Evolutionary conservation across 2,113 vertebrate genomes (phyloP).

Genomic region (Pygoscelis adeliae): DNA sequence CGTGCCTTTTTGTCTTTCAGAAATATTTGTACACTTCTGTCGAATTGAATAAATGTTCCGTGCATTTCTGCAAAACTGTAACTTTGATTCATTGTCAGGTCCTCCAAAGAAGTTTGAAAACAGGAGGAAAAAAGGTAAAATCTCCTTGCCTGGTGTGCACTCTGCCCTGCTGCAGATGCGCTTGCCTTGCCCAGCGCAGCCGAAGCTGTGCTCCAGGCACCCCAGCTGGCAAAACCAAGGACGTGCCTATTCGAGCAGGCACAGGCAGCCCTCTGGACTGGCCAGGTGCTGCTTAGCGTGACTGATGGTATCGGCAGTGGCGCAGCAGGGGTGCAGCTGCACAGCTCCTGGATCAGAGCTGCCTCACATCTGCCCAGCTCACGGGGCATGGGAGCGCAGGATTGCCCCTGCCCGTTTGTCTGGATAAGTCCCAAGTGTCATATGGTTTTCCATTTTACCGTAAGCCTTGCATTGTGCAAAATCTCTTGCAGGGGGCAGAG

Average conservation of each 20-base stretch:
- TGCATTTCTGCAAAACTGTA: background rate
- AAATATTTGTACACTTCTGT: conserved; percentile 32
- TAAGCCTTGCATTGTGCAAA: background rate
- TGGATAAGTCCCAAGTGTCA: background rate
- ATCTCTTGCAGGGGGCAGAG: background rate
- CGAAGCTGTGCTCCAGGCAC: background rate
- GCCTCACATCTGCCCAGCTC: background rate
- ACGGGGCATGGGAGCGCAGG: accelerated
- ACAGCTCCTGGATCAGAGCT: background rate
- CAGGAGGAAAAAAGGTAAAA: background rate
- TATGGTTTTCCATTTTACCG: background rate
- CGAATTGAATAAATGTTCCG: conserved; percentile 58
- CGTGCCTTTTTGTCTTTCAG: conserved; percentile 4
- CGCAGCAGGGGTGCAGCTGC: background rate
- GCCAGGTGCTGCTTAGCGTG: accelerated
- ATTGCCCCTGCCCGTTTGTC: accelerated
- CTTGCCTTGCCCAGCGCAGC: accelerated
- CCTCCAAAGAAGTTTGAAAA: background rate
- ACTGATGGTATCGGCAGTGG: background rate
- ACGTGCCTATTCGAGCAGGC: accelerated
- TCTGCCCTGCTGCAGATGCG: background rate
- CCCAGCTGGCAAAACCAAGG: background rate
- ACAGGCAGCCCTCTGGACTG: background rate
- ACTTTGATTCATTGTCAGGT: background rate
- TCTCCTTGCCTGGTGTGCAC: background rate